Conservation (phyloP, 2,797 vertebrate genomes). For the Allochrocebus solatus region DNA sequence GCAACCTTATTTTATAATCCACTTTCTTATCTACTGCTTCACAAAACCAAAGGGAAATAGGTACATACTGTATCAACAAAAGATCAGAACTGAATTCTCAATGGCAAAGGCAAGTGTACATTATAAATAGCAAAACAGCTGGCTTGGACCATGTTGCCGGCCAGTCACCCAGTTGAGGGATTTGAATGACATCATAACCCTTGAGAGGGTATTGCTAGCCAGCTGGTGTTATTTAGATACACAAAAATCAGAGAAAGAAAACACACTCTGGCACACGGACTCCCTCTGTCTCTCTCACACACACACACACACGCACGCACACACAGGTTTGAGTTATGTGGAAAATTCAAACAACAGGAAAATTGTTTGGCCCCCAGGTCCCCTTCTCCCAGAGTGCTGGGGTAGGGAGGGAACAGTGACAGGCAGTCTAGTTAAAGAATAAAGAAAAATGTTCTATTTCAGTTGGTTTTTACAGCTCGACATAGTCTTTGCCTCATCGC, state of each 20-base stretch:
- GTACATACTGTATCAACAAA: conserved; percentile 70
- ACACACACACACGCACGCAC: conserved; percentile 70
- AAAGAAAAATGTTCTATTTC: conserved; percentile 42
- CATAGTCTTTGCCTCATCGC: conserved; percentile 30
- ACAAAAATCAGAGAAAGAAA: conserved; percentile 79
- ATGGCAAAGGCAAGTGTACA: conserved; percentile 82
- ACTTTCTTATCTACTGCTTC: conserved; percentile 65
- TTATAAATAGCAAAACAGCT: conserved; percentile 88
- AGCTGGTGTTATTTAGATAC: conserved; percentile 87
- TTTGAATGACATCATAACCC: conserved; percentile 88
- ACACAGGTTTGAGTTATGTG: conserved; percentile 73
- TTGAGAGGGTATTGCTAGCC: conserved; percentile 84
- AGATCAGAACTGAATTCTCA: conserved; percentile 78
- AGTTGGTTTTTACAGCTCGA: conserved; percentile 58
- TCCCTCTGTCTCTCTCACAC: not conserved
- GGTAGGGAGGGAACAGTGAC: not conserved
- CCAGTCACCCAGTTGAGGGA: conserved; percentile 84
- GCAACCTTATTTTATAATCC: conserved; percentile 58
- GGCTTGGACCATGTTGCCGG: conserved; percentile 83
- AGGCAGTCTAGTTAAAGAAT: conserved; percentile 9
- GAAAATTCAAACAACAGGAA: conserved; percentile 63
- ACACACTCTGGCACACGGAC: conserved; percentile 52
- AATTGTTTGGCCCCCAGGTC: conserved; percentile 53
- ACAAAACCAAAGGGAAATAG: conserved; percentile 65
- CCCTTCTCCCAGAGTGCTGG: conserved; percentile 24